Evolutionary conservation across 2,888 invertebrate genomes (phyloP), one percentile per base, ranked within the genome.

Genomic region (Iphiclides podalirius): DNA sequence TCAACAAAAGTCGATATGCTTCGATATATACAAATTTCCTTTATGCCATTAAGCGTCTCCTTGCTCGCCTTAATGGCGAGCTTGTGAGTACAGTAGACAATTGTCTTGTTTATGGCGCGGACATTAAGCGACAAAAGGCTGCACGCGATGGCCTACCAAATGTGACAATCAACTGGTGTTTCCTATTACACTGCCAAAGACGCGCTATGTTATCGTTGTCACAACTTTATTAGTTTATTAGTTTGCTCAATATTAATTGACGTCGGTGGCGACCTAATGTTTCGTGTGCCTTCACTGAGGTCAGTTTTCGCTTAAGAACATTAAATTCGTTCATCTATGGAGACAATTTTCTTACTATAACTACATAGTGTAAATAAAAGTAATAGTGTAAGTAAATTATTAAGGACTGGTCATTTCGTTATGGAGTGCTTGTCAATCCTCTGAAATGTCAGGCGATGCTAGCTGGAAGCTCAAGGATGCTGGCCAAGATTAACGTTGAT

Each of bases 21-120:
- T n/a, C n/a, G n/a, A n/a, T n/a, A 9, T 4, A 34, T 35, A 12
- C 16, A 20, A 43, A 43, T 35, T 35, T 13, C 37, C 28, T 37
- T 37, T 20, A 49, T 15, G 16, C 26, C 4, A 38, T 49, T 38
- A 37, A 42, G 12, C 17, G 36, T 23, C 31, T 36, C 33, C 20
- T 31, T 34, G 38, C 12, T 13, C 16, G 40, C 26, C 33, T 20
- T 49, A 49, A 49, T 49, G 26, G 49, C 50, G 45, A 66, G n/a
- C 67, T 40, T 68, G 73, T 58, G 77, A 70, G 74, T 75, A 54
- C 50, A 58, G 58, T 57, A 64, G 60, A 66, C 79, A 66, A 82
- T 83, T 76, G 81, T 77, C 64, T 71, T 72, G 61, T 71, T 75
- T 84, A 80, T 71, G 84, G 81, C 57, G 55, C 63, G 66, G 43